Conservation (phyloP, 1,140 invertebrate species). For the Drosophila ficusphila region DNA sequence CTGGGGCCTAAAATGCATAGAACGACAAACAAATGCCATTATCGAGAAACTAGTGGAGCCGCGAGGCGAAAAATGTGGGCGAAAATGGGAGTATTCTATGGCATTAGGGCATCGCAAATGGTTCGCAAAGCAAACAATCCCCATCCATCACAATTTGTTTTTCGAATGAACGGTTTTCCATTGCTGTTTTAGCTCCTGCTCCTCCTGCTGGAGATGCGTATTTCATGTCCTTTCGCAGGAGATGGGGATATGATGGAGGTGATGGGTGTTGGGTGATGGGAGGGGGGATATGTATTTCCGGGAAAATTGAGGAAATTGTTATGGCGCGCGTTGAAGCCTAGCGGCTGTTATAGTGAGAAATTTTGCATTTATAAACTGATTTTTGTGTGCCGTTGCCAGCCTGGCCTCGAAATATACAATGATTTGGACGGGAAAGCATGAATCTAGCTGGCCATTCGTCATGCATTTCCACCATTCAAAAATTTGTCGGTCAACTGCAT, state of each 20-base stretch:
- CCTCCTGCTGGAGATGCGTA: conserved; percentile 23
- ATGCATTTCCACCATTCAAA: conserved; percentile 54
- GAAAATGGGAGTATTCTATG: background rate
- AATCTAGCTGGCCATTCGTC: conserved; percentile 23
- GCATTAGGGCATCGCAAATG: conserved; percentile 59
- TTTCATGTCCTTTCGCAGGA: conserved; percentile 35
- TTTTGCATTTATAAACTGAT: conserved; percentile 79
- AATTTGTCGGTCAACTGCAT: conserved; percentile 65
- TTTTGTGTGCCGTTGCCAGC: conserved; percentile 63
- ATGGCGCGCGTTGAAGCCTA: conserved; percentile 48
- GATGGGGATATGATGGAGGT: background rate
- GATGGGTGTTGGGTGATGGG: background rate
- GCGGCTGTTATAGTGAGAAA: conserved; percentile 74
- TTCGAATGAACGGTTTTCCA: conserved; percentile 43
- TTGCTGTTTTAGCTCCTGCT: conserved; percentile 46
- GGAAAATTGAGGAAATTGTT: conserved; percentile 56
- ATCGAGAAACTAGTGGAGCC: conserved; percentile 12
- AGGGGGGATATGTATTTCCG: conserved; percentile 15
- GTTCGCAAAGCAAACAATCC: conserved; percentile 69
- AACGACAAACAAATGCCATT: conserved; percentile 34
- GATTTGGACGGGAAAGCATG: conserved; percentile 15
- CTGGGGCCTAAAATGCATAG: conserved; percentile 20
- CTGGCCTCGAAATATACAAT: conserved; percentile 33
- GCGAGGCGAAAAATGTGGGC: background rate
- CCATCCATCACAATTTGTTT: conserved; percentile 75